These are phyloP conservation scores for Watsonalla binaria DNA, from an alignment of 2,888 invertebrate genomes.

Conservation along the genomic window DNA sequence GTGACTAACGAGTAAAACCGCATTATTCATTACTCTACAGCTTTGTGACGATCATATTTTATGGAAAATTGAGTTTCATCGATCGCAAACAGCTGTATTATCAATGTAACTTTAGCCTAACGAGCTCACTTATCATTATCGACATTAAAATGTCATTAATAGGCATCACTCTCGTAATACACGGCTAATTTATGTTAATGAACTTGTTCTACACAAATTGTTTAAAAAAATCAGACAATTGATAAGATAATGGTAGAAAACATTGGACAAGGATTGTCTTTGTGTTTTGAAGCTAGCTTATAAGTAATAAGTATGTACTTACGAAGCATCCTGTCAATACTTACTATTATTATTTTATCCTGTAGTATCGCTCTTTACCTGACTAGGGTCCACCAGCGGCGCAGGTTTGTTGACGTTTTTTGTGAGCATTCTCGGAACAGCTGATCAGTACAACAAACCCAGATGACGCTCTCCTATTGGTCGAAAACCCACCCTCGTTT, in stretches of 20 bases:
- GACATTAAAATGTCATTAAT: constrained; percentile 21
- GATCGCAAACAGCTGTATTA: neutral
- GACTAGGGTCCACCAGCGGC: constrained; percentile 27
- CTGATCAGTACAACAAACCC: constrained; percentile 60
- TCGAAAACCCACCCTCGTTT: constrained; percentile 30
- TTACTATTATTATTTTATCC: constrained; percentile 25
- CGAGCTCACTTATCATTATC: constrained; percentile 20
- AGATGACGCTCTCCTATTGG: constrained; percentile 45
- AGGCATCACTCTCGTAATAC: constrained; percentile 1
- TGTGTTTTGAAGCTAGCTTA: too few species aligned
- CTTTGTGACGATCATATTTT: neutral
- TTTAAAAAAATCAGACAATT: too few species aligned
- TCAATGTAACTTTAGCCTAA: constrained; percentile 8
- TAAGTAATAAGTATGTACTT: neutral
- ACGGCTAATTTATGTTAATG: neutral
- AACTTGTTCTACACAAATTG: neutral
- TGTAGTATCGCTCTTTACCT: constrained; percentile 43
- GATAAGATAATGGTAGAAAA: too few species aligned
- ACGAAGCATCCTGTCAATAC: constrained; percentile 18
- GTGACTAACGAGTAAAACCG: constrained; percentile 17
- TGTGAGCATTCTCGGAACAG: constrained; percentile 60
- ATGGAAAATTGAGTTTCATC: neutral
- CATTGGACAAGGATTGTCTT: too few species aligned
- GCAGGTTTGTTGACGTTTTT: constrained; percentile 59
- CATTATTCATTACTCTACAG: constrained; percentile 8